A percentile compares a stretch with the other conserved stretches of the same genome.
phyloP scores from a whole-genome alignment of 2,888 invertebrate genomes.

The Altica lythri region DNA sequence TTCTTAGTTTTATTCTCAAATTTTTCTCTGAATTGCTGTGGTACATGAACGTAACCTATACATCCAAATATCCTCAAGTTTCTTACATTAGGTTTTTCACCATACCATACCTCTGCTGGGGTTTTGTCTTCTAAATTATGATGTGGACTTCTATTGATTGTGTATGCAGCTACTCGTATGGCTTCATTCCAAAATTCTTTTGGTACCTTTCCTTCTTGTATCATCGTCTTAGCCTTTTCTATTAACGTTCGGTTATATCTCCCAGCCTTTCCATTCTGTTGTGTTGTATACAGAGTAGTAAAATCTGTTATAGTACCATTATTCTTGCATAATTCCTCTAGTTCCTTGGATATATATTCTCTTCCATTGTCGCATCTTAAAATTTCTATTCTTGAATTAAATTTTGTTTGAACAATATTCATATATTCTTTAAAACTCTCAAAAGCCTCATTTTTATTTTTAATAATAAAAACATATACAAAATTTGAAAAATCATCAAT shows the following conservation, averaged over 20 bases:
- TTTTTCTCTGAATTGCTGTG: slow-evolving; percentile 5
- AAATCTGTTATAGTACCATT: not conserved
- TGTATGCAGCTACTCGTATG: not conserved
- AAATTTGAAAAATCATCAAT: too few relatives aligned
- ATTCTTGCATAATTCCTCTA: not conserved
- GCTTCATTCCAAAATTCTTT: not conserved
- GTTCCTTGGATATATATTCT: not conserved
- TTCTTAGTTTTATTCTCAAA: slow-evolving; percentile 27
- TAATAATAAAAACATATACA: not conserved
- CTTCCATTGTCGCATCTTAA: not conserved
- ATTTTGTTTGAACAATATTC: not conserved
- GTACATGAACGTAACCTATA: too few relatives aligned
- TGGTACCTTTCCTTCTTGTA: not conserved
- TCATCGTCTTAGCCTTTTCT: not conserved
- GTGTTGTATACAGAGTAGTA: not conserved
- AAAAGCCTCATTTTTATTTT: not conserved
- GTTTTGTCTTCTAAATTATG: not conserved
- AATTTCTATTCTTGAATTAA: too few relatives aligned
- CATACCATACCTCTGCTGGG: slow-evolving; percentile 17
- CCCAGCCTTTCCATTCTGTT: not conserved
- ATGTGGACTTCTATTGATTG: too few relatives aligned
- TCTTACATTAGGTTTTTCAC: slow-evolving; percentile 10
- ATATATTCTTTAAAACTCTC: not conserved
- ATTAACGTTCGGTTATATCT: not conserved
- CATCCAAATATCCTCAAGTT: slow-evolving; percentile 7